Percentiles rank a stretch among this genome's conserved stretches.
phyloP scores from a whole-genome alignment of 2,113 vertebrate genomes.

The Rattus rattus region DNA sequence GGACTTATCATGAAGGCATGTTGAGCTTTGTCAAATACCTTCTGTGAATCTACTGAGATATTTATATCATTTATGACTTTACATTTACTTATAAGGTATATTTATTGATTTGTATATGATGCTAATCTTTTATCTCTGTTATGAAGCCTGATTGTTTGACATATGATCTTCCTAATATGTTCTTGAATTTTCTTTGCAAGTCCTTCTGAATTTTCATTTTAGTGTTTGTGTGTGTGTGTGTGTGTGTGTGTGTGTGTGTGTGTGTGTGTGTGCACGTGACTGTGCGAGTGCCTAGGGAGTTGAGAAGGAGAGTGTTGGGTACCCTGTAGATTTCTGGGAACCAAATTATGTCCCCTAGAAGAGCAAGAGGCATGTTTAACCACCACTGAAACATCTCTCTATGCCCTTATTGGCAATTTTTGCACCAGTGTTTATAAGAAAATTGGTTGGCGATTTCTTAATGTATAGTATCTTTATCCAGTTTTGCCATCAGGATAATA shows the following conservation, averaged over 20 bases:
- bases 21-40: background rate
- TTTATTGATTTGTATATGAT: background rate
- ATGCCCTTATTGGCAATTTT: background rate
- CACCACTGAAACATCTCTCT: background rate
- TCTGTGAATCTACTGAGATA: background rate
- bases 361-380: background rate
- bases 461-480: background rate
- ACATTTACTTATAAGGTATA: background rate
- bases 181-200: background rate
- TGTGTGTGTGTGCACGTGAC: background rate
- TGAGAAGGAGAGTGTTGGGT: background rate
- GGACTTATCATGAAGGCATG: background rate
- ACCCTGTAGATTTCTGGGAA: background rate
- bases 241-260: background rate
- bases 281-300: background rate
- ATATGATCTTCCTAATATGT: background rate
- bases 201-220: background rate
- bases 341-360: background rate
- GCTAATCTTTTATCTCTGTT: background rate
- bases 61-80: background rate
- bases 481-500: background rate
- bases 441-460: background rate
- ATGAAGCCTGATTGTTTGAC: background rate
- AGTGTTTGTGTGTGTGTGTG: background rate
- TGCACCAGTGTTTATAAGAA: background rate